phyloP scores from a whole-genome alignment of 2,797 vertebrate genomes.

The Onychomys torridus region DNA sequence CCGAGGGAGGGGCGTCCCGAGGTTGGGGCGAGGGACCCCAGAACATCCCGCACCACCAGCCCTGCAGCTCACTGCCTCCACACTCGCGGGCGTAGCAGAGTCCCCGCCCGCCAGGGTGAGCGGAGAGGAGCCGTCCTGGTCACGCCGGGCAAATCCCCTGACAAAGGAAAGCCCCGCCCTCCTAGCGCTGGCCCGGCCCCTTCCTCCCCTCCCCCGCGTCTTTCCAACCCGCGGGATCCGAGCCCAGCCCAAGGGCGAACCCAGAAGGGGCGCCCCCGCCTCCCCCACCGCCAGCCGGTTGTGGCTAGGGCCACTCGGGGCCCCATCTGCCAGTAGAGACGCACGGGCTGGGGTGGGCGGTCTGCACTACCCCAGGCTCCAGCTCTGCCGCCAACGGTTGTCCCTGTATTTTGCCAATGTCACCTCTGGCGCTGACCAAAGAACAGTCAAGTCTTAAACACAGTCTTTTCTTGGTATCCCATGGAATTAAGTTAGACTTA shows the following conservation, averaged over 20 bases:
- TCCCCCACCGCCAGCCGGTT: neutral
- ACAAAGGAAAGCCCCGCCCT: slow-evolving; percentile 87
- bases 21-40: neutral
- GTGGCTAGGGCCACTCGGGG: neutral
- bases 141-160: slow-evolving; percentile 83
- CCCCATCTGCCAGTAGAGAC: slow-evolving; percentile 31
- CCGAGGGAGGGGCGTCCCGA: slow-evolving; percentile 65
- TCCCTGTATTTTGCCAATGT: slow-evolving; percentile 65
- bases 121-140: slow-evolving; percentile 23
- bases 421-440: slow-evolving; percentile 66
- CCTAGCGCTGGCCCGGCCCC: slow-evolving; percentile 77
- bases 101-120: slow-evolving; percentile 28
- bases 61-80: neutral
- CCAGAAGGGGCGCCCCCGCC: neutral
- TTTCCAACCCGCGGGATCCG: neutral
- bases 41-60: neutral
- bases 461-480: neutral
- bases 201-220: slow-evolving; percentile 43
- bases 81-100: neutral
- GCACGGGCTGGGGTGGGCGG: neutral
- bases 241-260: slow-evolving; percentile 50
- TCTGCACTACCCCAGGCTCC: neutral
- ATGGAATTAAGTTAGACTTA: neutral
- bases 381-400: neutral
- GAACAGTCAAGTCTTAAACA: slow-evolving; percentile 18